Evolutionary conservation across 2,888 invertebrate genomes (phyloP).

Genomic region (Myopa tessellatipennis): DNA sequence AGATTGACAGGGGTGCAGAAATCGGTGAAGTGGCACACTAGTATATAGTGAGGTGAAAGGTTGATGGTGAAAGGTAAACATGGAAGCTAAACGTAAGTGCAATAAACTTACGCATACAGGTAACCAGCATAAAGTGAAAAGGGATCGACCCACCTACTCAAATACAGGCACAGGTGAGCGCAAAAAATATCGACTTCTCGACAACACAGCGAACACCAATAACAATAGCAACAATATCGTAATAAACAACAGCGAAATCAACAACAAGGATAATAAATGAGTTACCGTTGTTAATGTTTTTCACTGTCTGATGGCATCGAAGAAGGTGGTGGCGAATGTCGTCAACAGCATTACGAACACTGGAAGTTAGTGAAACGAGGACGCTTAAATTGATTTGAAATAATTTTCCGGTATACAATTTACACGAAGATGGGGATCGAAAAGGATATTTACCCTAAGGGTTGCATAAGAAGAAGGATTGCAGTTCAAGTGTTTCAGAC

Average conservation of each 20-base stretch:
- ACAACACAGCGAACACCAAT: background rate
- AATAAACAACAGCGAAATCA: background rate
- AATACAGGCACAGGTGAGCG: too few relatives aligned
- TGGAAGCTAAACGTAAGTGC: too few relatives aligned
- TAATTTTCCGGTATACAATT: too few relatives aligned
- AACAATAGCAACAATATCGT: background rate
- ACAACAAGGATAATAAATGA: background rate
- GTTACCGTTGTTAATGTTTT: background rate
- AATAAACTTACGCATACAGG: too few relatives aligned
- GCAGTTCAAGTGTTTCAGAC: background rate
- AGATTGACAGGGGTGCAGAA: too few relatives aligned
- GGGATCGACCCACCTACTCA: too few relatives aligned
- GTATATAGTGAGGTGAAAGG: too few relatives aligned
- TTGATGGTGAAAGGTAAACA: too few relatives aligned
- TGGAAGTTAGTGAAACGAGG: background rate
- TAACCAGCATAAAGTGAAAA: too few relatives aligned
- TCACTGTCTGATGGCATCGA: background rate
- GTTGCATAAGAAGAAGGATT: background rate
- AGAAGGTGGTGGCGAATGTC: too few relatives aligned
- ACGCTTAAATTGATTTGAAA: conserved; percentile 11
- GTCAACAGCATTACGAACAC: background rate
- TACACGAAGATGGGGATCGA: background rate
- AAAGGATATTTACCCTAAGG: too few relatives aligned
- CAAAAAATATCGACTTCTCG: background rate
- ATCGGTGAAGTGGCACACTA: too few relatives aligned